Base-by-base conservation (phyloP, 2,113 vertebrate species). In the Loxodonta africana region DNA sequence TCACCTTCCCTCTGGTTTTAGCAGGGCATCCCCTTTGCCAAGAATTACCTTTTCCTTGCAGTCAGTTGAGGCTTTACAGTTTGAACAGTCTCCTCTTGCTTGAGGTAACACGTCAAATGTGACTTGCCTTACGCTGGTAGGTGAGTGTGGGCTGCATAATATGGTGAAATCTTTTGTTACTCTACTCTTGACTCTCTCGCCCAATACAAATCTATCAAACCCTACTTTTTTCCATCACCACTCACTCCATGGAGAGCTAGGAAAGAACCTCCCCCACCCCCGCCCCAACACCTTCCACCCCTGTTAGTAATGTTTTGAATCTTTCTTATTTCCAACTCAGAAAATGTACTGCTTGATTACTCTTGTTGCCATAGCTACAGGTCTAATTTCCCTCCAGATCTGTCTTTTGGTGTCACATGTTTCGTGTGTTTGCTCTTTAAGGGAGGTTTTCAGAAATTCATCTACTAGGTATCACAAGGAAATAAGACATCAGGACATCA, bases 351-450 rank as follows among this genome's bases (percentile, higher is more conserved):
- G 44, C 77, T 85, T 73, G 93, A 80, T 74, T 78, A 84, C 46
- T 88, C 82, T 88, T 74, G 95, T 97, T 98, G 84, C 83, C 91
- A 80, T 95, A 74, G 88, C 30, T 95, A 76, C 63, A 28, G 23
- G 62, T 69, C 82, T 90, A 2, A 76, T 71, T 94, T 93, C 62
- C 85, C 67, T 85, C 60, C 44, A 88, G 65, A 76, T 92, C 88
- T 90, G 85, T 78, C 88, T 92, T 81, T 85, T n/a, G 33, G 33
- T 95, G 80, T 94, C 82, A 73, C 63, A 21, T 26, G 69, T 57
- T 78, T n/a, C 33, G 69, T 28, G 51, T 48, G 63, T 83, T 92
- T 85, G 41, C 73, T 95, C 90, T 89, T 62, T 63, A 33, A 95
- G 65, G 65, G 76, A 92, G 51, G 8, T 95, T 95, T 92, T 80